Conservation (phyloP, 2,888 invertebrate genomes). For the Euplagia quadripunctaria region DNA sequence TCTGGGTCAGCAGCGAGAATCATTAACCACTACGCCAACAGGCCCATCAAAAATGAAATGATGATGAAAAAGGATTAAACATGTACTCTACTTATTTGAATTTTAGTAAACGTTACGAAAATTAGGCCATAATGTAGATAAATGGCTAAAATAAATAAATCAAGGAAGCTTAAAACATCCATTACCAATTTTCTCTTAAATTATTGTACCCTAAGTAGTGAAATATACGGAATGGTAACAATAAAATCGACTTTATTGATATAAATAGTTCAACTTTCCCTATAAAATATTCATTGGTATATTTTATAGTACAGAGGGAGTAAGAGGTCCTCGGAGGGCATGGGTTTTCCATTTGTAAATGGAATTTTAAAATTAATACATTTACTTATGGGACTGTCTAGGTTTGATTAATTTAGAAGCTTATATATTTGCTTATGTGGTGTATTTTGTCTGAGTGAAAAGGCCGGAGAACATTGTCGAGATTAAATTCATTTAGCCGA, state of each 20-base stretch:
- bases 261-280: slow-evolving; percentile 47
- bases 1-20: too few relatives aligned
- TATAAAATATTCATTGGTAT: slow-evolving; percentile 65
- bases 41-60: too few relatives aligned
- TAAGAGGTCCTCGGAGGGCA: slow-evolving; percentile 46
- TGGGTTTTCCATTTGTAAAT: slow-evolving; percentile 74
- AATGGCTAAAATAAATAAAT: background rate
- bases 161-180: slow-evolving; percentile 9
- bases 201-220: slow-evolving; percentile 6
- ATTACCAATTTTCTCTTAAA: slow-evolving; percentile 18
- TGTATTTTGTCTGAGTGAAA: slow-evolving; percentile 6
- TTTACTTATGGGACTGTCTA: slow-evolving; percentile 66
- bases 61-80: background rate
- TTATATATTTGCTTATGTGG: slow-evolving; percentile 14
- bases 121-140: background rate
- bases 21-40: too few relatives aligned
- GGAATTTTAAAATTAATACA: slow-evolving; percentile 78
- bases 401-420: slow-evolving; percentile 55
- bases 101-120: background rate
- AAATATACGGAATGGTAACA: slow-evolving; percentile 10
- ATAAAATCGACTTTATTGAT: slow-evolving; percentile 36
- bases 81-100: background rate
- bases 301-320: slow-evolving; percentile 59
- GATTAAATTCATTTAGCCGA: background rate
- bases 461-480: background rate